These are phyloP conservation scores for Sebastes hubbsi DNA, from an alignment of 2,797 vertebrate genomes.

Conservation along the genomic window DNA sequence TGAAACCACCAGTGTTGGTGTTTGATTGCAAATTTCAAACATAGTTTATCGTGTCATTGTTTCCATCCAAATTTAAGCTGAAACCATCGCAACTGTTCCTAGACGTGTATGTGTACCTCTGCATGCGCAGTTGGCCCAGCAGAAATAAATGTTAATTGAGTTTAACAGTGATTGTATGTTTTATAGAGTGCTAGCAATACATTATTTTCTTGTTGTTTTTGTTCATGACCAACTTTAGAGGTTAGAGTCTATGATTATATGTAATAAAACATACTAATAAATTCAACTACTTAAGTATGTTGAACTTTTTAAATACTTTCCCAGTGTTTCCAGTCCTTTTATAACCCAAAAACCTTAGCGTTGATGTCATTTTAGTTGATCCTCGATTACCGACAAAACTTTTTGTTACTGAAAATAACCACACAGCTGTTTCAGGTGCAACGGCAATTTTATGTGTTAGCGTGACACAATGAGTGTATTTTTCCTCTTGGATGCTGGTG, in stretches of 20 bases:
- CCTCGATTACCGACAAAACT: constrained; percentile 11
- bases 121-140: background rate
- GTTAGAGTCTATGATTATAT: background rate
- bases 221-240: background rate
- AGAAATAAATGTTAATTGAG: background rate
- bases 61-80: background rate
- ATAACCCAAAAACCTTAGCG: background rate
- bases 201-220: background rate
- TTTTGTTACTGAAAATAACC: constrained; percentile 33
- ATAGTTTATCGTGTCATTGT: background rate
- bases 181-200: background rate
- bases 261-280: background rate
- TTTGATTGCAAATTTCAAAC: background rate
- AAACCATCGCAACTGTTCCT: background rate
- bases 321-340: constrained; percentile 9
- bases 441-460: constrained; percentile 24
- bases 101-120: background rate
- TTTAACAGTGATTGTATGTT: background rate
- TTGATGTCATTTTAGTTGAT: constrained; percentile 25
- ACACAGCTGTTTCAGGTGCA: constrained; percentile 44
- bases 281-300: background rate
- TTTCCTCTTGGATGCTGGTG: constrained; percentile 26
- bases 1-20: background rate
- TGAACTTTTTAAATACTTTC: background rate
- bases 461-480: constrained; percentile 37